Evolutionary conservation across 2,888 invertebrate genomes (phyloP), one percentile per base, ranked within the genome.

Genomic region (Holacanthella duospinosa): DNA sequence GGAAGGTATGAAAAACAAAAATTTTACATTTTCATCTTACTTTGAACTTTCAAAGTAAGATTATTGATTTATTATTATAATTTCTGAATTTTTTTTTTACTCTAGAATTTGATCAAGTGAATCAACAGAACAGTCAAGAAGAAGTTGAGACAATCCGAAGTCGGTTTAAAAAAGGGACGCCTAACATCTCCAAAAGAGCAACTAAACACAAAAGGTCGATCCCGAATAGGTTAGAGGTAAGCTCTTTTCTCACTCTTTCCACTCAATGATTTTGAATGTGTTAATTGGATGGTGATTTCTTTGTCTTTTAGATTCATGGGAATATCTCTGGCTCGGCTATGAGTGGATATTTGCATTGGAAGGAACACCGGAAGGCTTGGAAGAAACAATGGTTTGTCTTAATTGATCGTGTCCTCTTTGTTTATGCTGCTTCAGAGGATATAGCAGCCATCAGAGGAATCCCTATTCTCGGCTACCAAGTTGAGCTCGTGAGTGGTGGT

Each of bases 341-440:
- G 75, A 80, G 80, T 74, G 82, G 83, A 3, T 82, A 82, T 75
- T 75, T 83, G 58, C 75, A 77, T 56, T 74, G 75, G 64, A 74
- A 76, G 59, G 75, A 75, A 54, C 48, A 48, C n/a, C 77, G 77
- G 59, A 76, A 76, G 62, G 74, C 75, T 9, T 82, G 82, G 82
- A 81, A 81, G 74, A 75, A 77, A 55, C 74, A 76, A 27, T 83
- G 83, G 83, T 82, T 81, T 75, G 81, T 82, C 21, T 75, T 83
- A 24, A 82, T 82, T 72, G 80, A 81, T 61, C 79, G 80, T 76
- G 79, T 80, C 29, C 72, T 80, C 24, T 80, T 80, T 66, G 75
- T 76, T 43, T 80, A 79, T 71, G 78, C 79, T 73, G 82, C 82
- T 26, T 80, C 81, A 44, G 81, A 82, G 77, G 82, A 82, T 74